These are phyloP conservation scores for Brachionichthys hirsutus DNA, from an alignment of 2,113 vertebrate genomes.

Conservation along the genomic window DNA sequence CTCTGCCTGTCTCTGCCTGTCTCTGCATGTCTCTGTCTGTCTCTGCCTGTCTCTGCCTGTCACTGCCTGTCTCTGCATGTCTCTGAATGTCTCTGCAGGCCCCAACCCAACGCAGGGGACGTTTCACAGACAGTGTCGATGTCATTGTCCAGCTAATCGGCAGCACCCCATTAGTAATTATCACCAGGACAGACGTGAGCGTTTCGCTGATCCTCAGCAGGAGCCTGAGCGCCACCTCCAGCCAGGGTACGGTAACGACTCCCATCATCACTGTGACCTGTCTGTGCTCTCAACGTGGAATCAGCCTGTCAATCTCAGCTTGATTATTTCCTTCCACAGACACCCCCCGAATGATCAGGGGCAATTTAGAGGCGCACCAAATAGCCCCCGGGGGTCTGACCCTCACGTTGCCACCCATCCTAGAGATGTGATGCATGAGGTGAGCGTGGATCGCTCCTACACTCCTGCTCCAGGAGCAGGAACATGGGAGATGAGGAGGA, in stretches of 20 bases:
- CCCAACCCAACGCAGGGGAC: background rate
- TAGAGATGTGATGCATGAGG: constrained; percentile 46
- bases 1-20: constrained; percentile 16
- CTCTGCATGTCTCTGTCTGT: constrained; percentile 36
- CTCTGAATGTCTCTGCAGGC: constrained; percentile 32
- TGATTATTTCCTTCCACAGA: constrained; percentile 22
- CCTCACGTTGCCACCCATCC: background rate
- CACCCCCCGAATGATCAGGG: background rate
- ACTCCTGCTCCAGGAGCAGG: background rate
- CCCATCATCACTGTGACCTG: background rate
- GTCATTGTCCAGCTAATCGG: constrained; percentile 9
- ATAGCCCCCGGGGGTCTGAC: background rate
- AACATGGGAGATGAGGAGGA: constrained; percentile 49
- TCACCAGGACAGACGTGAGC: background rate
- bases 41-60: constrained; percentile 18
- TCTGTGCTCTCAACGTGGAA: background rate
- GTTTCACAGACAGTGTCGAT: background rate
- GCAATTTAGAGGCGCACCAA: constrained; percentile 2
- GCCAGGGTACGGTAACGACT: constrained; percentile 3
- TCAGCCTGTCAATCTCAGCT: background rate
- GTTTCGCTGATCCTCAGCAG: background rate
- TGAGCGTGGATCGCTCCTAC: constrained; percentile 13
- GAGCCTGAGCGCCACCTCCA: constrained; percentile 6
- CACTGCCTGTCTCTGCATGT: too few relatives aligned
- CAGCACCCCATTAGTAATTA: background rate